Evolutionary conservation across 2,797 vertebrate genomes (phyloP).

Genomic region (Geotrypetes seraphini): DNA sequence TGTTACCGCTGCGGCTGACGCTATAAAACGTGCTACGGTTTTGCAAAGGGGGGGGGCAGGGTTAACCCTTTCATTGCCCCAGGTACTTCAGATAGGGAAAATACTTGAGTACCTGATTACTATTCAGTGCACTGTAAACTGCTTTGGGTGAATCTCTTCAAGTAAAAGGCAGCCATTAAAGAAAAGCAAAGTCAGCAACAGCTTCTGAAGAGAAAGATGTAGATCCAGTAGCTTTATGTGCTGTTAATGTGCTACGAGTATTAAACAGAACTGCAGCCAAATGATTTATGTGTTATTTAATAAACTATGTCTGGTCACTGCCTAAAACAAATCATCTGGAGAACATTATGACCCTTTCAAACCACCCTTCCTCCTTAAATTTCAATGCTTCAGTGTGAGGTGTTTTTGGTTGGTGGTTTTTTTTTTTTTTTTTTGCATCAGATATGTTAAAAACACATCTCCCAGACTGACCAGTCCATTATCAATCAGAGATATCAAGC

Average conservation of each 20-base stretch:
- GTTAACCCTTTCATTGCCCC: too few species aligned
- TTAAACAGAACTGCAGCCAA: conserved; percentile 34
- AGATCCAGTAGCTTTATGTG: conserved; percentile 4
- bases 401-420: too few species aligned
- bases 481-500: too few species aligned
- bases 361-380: conserved; percentile 38
- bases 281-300: conserved; percentile 33
- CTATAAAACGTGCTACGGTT: too few species aligned
- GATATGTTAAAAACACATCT: conserved; percentile 9
- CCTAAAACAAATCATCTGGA: conserved; percentile 32
- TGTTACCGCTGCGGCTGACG: too few species aligned
- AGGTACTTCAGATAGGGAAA: too few species aligned
- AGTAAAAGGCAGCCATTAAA: too few species aligned
- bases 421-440: conserved; percentile 24
- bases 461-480: neutral
- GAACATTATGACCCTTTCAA: conserved; percentile 32
- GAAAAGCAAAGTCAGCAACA: conserved; percentile 26
- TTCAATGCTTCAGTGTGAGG: conserved; percentile 28
- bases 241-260: conserved; percentile 26
- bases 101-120: too few species aligned
- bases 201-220: conserved; percentile 29
- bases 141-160: too few species aligned
- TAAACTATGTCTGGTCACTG: conserved; percentile 21
- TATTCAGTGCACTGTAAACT: too few species aligned
- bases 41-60: too few species aligned